A percentile compares a stretch with the other conserved stretches of the same genome.
Conservation (phyloP, 2,888 invertebrate species). For the Antitype chi region DNA sequence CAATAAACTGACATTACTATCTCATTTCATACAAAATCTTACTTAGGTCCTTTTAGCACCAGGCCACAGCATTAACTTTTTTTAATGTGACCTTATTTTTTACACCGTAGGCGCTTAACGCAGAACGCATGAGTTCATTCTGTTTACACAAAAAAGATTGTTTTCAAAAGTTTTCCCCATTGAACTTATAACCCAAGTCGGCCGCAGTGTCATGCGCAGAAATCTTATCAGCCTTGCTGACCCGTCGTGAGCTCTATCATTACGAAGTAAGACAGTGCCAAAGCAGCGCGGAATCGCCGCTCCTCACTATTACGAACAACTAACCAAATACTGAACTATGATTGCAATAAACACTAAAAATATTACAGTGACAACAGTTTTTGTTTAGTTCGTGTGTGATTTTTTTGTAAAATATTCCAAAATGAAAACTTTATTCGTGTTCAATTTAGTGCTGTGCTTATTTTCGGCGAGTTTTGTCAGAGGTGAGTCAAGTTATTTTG, state of each 20-base stretch:
- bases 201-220: constrained; percentile 78
- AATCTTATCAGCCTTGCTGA: constrained; percentile 80
- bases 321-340: constrained; percentile 50
- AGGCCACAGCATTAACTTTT: too few species aligned
- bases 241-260: constrained; percentile 74
- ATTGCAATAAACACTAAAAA: constrained; percentile 15
- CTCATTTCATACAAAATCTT: too few species aligned
- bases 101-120: neutral
- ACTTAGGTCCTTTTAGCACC: too few species aligned
- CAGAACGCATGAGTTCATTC: neutral
- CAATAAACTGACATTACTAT: too few species aligned
- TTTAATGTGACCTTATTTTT: neutral
- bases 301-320: constrained; percentile 31
- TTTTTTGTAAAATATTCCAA: constrained; percentile 28
- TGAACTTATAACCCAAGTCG: constrained; percentile 68
- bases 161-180: constrained; percentile 63
- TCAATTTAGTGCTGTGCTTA: constrained; percentile 73
- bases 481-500: constrained; percentile 71
- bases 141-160: constrained; percentile 27
- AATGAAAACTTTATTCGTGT: constrained; percentile 71
- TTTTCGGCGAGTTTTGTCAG: constrained; percentile 68
- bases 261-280: constrained; percentile 66
- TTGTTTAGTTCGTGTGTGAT: constrained; percentile 41
- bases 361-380: constrained; percentile 32
- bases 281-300: constrained; percentile 56